phyloP scores from a whole-genome alignment of 1,140 invertebrate genomes.

The Solen grandis region DNA sequence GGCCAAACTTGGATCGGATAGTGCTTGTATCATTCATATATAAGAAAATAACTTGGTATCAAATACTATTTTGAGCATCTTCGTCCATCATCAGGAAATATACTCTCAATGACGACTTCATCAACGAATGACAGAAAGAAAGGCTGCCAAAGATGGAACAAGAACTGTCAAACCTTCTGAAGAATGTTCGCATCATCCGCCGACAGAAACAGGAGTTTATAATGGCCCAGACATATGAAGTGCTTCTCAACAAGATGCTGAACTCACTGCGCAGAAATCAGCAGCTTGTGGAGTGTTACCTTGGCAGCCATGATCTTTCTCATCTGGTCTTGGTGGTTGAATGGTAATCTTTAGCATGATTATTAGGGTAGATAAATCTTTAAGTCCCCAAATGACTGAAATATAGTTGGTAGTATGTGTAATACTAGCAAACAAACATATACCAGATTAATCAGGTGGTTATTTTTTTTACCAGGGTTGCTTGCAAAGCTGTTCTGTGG shows the following conservation, averaged over 20 bases:
- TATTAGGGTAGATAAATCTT: not conserved
- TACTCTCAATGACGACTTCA: too few relatives aligned
- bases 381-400: not conserved
- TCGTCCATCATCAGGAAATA: too few relatives aligned
- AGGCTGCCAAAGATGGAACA: slow-evolving; percentile 68
- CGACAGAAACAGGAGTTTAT: slow-evolving; percentile 65
- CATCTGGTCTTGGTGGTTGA: slow-evolving; percentile 72
- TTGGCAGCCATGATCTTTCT: slow-evolving; percentile 66
- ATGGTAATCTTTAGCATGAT: slow-evolving; percentile 61
- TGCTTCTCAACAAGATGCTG: slow-evolving; percentile 72
- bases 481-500: too few relatives aligned
- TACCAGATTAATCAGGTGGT: not conserved
- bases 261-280: slow-evolving; percentile 71
- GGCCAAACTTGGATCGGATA: too few relatives aligned
- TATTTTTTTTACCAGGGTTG: too few relatives aligned
- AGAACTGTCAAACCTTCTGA: slow-evolving; percentile 67
- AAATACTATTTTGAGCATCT: too few relatives aligned
- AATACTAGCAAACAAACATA: not conserved
- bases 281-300: slow-evolving; percentile 52
- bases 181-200: slow-evolving; percentile 66
- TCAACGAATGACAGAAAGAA: slow-evolving; percentile 65
- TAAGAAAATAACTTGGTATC: too few relatives aligned
- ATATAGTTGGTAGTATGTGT: not conserved
- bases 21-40: too few relatives aligned
- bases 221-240: slow-evolving; percentile 76